Base-by-base conservation (phyloP, 2,797 vertebrate species). In the Nothura maculosa region DNA sequence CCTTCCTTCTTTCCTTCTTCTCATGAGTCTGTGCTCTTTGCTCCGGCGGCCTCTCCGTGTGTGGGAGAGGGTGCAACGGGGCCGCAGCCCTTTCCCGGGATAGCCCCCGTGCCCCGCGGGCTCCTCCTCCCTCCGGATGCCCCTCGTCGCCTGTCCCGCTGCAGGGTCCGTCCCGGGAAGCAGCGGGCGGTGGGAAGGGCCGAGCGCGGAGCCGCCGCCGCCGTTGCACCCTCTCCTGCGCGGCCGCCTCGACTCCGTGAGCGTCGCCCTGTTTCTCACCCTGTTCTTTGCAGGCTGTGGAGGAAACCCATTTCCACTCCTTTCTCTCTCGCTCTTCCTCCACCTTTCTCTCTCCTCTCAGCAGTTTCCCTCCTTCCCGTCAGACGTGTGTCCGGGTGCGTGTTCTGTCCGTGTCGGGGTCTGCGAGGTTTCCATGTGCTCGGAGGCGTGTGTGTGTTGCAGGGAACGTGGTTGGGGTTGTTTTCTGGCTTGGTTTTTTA, bases 221-320 rank as follows among this genome's bases (percentile, higher is more conserved):
- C 73, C 20, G 85, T 97, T 98, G 97, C 97, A 97, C 97, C 97
- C 95, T 98, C 96, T 97, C 97, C 97, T 90, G 93, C 95, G 96
- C 95, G 80, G 95, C 97, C 92, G 74, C 68, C 92, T 96, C 96
- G 94, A 96, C 95, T 97, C 70, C 58, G 96, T 97, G 94, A 97
- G 87, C 97, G 97, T 97, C 87, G 92, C 96, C 94, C 92, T 97
- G 97, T 96, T 94, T 95, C 94, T 97, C 96, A 96, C 97, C 47
- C 97, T 98, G 97, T 98, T 98, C 98, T 97, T 98, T 98, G 97
- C 98, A 98, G 98, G 98, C 97, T 98, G 97, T 97, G 98, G 98
- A 98, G 98, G 98, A 98, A 98, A 97, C 97, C 96, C 97, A 98
- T 98, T 86, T 97, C 94, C 94, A 90, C 81, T 98, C 98, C 95